Evolutionary conservation across 2,113 vertebrate genomes (phyloP).

Genomic region (Calonectris borealis): DNA sequence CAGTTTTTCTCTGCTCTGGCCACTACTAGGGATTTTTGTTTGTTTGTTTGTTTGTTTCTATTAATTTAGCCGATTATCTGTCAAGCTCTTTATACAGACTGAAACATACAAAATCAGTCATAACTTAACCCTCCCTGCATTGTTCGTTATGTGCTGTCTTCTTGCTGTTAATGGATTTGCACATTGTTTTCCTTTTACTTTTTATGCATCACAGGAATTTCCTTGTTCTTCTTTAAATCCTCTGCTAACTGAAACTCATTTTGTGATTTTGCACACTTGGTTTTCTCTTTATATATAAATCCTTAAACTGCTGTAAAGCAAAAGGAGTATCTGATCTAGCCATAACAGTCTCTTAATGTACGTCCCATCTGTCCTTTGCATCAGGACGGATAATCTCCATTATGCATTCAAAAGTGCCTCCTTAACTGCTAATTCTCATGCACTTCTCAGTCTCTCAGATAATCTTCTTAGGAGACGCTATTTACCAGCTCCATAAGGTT

Average conservation of each 20-base stretch:
- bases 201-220: neutral
- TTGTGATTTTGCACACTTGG: neutral
- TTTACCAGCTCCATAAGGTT: neutral
- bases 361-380: neutral
- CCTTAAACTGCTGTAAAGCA: neutral
- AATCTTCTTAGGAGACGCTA: neutral
- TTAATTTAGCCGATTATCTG: neutral
- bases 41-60: neutral
- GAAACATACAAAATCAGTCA: neutral
- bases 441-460: neutral
- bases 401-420: neutral
- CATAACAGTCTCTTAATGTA: neutral
- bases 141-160: neutral
- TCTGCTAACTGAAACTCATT: neutral
- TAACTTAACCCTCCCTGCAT: neutral
- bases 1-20: neutral
- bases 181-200: neutral
- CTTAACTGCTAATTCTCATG: conserved; percentile 15
- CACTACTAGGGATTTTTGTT: neutral
- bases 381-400: conserved; percentile 18
- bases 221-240: neutral
- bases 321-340: neutral
- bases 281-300: neutral
- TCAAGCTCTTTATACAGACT: neutral
- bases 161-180: neutral